Evolutionary conservation across 2,797 vertebrate genomes (phyloP).

Genomic region (Diglossa cyanea): DNA sequence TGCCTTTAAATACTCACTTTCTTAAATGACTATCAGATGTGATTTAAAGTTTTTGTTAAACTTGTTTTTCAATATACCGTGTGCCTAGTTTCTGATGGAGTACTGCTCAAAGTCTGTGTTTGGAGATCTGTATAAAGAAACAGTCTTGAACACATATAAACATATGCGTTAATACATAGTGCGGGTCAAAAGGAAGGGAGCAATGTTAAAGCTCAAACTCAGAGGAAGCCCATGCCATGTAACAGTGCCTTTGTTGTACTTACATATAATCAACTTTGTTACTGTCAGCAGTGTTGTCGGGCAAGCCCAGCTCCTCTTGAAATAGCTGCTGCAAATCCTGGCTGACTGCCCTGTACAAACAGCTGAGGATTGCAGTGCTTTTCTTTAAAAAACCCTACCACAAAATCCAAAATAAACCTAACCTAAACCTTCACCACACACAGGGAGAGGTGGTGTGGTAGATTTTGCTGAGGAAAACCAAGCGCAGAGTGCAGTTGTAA

Average conservation of each 20-base stretch:
- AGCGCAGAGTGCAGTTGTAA: background rate
- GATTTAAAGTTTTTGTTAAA: background rate
- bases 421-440: background rate
- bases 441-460: background rate
- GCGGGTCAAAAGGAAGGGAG: background rate
- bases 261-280: background rate
- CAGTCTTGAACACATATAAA: background rate
- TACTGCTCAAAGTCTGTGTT: background rate
- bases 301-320: background rate
- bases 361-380: background rate
- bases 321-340: background rate
- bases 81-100: background rate
- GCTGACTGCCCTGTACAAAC: background rate
- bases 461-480: background rate
- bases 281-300: background rate
- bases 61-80: background rate
- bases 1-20: background rate
- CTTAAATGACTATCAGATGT: background rate
- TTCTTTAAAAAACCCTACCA: background rate
- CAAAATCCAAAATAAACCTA: background rate
- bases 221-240: background rate
- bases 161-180: background rate
- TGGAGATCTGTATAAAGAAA: background rate
- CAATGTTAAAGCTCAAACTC: background rate
- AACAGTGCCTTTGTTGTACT: conserved; percentile 9